These are phyloP conservation scores for Tyrannus savana DNA, from an alignment of 2,113 vertebrate species.

Conservation along the genomic window DNA sequence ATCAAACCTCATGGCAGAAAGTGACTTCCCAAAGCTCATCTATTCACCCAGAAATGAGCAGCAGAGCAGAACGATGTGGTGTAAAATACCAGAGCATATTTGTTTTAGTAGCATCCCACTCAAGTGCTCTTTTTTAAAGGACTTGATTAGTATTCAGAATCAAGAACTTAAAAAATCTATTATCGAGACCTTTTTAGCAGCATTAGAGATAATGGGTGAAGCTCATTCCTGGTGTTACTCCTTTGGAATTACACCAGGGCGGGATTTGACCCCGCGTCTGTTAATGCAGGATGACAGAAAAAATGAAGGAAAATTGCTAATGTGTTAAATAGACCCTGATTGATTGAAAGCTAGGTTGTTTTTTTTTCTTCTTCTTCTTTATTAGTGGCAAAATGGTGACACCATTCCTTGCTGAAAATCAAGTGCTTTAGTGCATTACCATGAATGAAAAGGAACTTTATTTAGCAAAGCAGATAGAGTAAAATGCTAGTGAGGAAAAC, in stretches of 20 bases:
- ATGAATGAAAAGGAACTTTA: slow-evolving; percentile 25
- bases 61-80: neutral
- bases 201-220: neutral
- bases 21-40: neutral
- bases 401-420: slow-evolving; percentile 1
- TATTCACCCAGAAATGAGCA: slow-evolving; percentile 23
- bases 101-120: slow-evolving; percentile 49
- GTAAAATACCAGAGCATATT: slow-evolving; percentile 16
- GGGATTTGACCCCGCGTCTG: neutral
- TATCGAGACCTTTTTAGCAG: slow-evolving; percentile 40
- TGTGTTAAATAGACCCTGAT: slow-evolving; percentile 47
- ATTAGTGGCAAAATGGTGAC: slow-evolving; percentile 22
- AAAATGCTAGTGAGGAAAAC: neutral
- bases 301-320: slow-evolving; percentile 14
- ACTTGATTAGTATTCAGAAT: slow-evolving; percentile 51
- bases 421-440: neutral
- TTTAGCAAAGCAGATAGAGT: neutral
- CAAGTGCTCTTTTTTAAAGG: slow-evolving; percentile 36
- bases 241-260: slow-evolving; percentile 22
- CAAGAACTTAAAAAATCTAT: slow-evolving; percentile 46
- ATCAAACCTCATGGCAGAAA: neutral
- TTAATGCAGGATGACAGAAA: slow-evolving; percentile 52
- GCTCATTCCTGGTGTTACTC: slow-evolving; percentile 13
- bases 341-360: slow-evolving; percentile 2
- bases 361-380: neutral